These are phyloP conservation scores for Drosophila picticornis DNA, from an alignment of 2,888 invertebrate genomes.

Conservation along the genomic window DNA sequence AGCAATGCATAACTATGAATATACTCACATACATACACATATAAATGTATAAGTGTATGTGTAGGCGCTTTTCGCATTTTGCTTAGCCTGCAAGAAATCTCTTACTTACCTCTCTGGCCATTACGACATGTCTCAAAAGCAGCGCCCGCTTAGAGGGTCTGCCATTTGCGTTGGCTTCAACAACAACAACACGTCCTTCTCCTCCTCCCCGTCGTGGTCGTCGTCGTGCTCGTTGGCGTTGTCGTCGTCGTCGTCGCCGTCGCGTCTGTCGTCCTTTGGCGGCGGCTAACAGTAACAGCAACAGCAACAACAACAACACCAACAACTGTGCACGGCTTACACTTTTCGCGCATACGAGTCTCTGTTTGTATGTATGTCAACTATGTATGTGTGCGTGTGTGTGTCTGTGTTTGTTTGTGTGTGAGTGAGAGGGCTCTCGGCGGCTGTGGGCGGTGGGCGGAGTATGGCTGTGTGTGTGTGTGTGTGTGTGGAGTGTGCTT, in stretches of 20 bases:
- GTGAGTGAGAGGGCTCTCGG: conserved; percentile 38
- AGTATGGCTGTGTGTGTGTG: conserved; percentile 26
- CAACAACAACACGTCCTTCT: conserved; percentile 54
- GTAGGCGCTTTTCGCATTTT: conserved; percentile 43
- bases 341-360: conserved; percentile 78
- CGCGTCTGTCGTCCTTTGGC: conserved; percentile 66
- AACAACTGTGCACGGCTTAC: conserved; percentile 64
- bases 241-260: conserved; percentile 44
- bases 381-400: conserved; percentile 24
- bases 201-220: conserved; percentile 38
- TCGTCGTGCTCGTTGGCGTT: conserved; percentile 38
- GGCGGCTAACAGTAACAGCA: conserved; percentile 65
- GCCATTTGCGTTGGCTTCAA: conserved; percentile 82
- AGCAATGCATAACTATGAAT: conserved; percentile 40
- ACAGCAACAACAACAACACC: conserved; percentile 64
- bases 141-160: conserved; percentile 85
- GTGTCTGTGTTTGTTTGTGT: conserved; percentile 30
- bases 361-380: conserved; percentile 28
- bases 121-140: conserved; percentile 86
- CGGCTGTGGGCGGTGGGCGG: conserved; percentile 28
- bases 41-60: conserved; percentile 7
- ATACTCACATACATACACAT: neutral
- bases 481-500: conserved; percentile 60
- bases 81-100: conserved; percentile 29
- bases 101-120: conserved; percentile 86